Conservation (phyloP, 2,797 vertebrate species). For the Vireo griseus region DNA sequence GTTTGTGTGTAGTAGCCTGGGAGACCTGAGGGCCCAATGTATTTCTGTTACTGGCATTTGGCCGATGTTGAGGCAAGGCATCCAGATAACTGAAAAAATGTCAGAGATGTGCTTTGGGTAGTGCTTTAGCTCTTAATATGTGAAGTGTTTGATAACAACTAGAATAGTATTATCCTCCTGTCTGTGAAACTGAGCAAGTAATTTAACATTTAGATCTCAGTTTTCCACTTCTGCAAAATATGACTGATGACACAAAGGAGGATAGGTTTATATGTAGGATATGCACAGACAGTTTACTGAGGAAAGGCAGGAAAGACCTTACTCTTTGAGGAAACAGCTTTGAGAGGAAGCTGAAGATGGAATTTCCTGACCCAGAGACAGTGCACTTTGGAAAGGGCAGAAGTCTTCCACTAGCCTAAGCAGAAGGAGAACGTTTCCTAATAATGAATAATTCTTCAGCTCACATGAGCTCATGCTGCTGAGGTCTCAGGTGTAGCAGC, state of each 20-base stretch:
- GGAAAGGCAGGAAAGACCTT: slow-evolving; percentile 5
- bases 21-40: background rate
- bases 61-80: background rate
- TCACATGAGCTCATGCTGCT: background rate
- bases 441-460: background rate
- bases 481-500: background rate
- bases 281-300: background rate
- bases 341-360: slow-evolving; percentile 6
- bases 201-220: background rate
- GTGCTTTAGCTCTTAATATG: background rate
- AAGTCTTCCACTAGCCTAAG: background rate
- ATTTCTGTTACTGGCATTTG: background rate
- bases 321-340: background rate
- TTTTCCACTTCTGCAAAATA: background rate
- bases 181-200: background rate
- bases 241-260: background rate
- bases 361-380: background rate
- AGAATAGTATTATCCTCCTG: background rate
- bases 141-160: background rate
- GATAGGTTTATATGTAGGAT: background rate
- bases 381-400: background rate
- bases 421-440: background rate
- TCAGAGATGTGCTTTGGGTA: background rate
- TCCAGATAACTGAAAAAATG: background rate
- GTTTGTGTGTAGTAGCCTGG: background rate